These are phyloP conservation scores for Karalla daura DNA, from an alignment of 2,797 vertebrate genomes.

Conservation along the genomic window DNA sequence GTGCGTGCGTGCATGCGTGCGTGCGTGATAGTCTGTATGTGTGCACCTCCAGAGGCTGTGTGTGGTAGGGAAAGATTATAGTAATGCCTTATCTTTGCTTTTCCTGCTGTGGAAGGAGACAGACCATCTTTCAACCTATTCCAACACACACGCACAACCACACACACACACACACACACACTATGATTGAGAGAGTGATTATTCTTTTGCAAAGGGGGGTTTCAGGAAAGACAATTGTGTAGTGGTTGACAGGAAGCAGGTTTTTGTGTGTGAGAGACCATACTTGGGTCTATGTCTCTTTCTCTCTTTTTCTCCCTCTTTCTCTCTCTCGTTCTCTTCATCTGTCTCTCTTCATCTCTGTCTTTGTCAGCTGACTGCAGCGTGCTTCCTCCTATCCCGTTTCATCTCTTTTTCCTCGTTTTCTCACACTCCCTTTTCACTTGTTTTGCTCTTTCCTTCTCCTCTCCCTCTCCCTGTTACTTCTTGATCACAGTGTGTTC, in stretches of 20 bases:
- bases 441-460: constrained; percentile 55
- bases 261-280: constrained; percentile 21
- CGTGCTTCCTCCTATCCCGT: constrained; percentile 36
- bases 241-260: constrained; percentile 55
- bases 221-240: constrained; percentile 39
- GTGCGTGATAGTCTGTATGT: background rate
- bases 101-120: constrained; percentile 54
- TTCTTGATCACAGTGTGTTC: constrained; percentile 74
- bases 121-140: constrained; percentile 50
- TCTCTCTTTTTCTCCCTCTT: background rate
- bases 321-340: background rate
- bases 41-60: constrained; percentile 43
- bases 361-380: constrained; percentile 45
- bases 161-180: constrained; percentile 7
- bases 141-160: background rate
- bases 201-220: constrained; percentile 27
- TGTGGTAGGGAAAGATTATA: constrained; percentile 56
- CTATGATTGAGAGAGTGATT: constrained; percentile 36
- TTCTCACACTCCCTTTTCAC: constrained; percentile 43
- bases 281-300: constrained; percentile 11
- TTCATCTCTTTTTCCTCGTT: constrained; percentile 45
- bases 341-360: background rate
- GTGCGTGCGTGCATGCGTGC: background rate
- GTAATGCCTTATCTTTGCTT: constrained; percentile 66
- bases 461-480: constrained; percentile 45